phyloP scores from a whole-genome alignment of 2,888 invertebrate species.

The Phyllotreta cruciferae region DNA sequence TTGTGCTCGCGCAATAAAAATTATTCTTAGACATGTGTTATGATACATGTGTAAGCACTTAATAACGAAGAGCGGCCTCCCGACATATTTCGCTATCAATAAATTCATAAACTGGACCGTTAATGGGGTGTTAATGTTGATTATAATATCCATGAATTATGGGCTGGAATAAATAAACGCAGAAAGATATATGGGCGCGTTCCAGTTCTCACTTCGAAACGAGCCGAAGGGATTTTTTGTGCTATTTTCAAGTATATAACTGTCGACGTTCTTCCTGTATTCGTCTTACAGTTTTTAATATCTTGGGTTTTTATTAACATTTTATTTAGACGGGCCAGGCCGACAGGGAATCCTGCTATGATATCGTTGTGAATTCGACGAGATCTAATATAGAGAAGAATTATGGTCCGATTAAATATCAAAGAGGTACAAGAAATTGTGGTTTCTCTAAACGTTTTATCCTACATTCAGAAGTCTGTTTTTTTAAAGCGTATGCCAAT shows the following conservation, averaged over 20 bases:
- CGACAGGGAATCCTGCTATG: slow-evolving; percentile 10
- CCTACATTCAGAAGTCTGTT: background rate
- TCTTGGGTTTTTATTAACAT: slow-evolving; percentile 32
- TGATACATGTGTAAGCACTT: slow-evolving; percentile 18
- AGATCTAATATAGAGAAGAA: slow-evolving; percentile 26
- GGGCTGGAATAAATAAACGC: slow-evolving; percentile 31
- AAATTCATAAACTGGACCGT: slow-evolving; percentile 29
- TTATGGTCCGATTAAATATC: slow-evolving; percentile 29
- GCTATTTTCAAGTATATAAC: slow-evolving; percentile 44
- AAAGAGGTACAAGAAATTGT: slow-evolving; percentile 23
- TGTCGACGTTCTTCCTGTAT: slow-evolving; percentile 45
- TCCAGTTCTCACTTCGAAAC: slow-evolving; percentile 33
- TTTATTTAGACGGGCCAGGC: slow-evolving; percentile 11
- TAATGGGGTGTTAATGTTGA: slow-evolving; percentile 38
- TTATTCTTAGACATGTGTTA: background rate
- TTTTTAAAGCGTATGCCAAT: no score
- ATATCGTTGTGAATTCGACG: slow-evolving; percentile 11
- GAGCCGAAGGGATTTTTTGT: slow-evolving; percentile 34
- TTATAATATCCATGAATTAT: slow-evolving; percentile 35
- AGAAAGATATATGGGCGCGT: slow-evolving; percentile 34
- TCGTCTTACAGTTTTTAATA: slow-evolving; percentile 46
- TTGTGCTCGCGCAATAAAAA: no score
- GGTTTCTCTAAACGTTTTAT: slow-evolving; percentile 2
- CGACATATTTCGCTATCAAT: slow-evolving; percentile 17
- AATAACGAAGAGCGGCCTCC: slow-evolving; percentile 24